Evolutionary conservation across 2,797 vertebrate species (phyloP), one percentile per base, ranked within the genome.

Genomic region (Rhinogobio ventralis): DNA sequence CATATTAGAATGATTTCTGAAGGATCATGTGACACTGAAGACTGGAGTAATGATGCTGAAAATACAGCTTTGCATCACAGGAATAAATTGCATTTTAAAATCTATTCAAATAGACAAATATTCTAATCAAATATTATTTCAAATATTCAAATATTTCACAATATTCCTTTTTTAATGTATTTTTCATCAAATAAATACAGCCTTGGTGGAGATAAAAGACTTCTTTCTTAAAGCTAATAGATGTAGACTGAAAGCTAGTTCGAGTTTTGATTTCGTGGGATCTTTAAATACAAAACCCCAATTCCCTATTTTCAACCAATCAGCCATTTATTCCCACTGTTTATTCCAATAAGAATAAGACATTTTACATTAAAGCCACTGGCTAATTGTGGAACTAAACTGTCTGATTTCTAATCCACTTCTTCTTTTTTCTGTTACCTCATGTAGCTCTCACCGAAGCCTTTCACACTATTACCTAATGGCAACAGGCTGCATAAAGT

Each of bases 391-490:
- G 71, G 30, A 25, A 25, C 3, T 71, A 74, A 64, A 33, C n/a
- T 80, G 9, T 83, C 4, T 71, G 19, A 36, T 57, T 82, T 81
- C 74, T 36, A 15, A 9, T 64, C 30, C 51, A 74, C 68, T 69
- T 71, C 73, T 80, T 75, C 7, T 77, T 64, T 75, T 15, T 23
- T 84, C 30, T 66, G 23, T 68, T 8, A 62, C 60, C 90, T 53
- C 86, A 23, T 91, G 55, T 84, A 99, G 97, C 93, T 95, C 76
- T 95, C 96, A 53, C 94, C 94, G 6, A 99, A 98, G 90, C 96
- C 95, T 75, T 92, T 93, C 53, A 96, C 95, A 2, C 86, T 98
- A 83, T 92, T 90, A 20, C 90, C 84, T 60, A 92, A 91, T 49
- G 25, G 83, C 11, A 91, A 86, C 94, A 96, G 86, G 62, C 85